Base-by-base conservation (phyloP, 30 jellyfish, hydroid and myxozoan genomes). In the Hydra vulgaris region DNA sequence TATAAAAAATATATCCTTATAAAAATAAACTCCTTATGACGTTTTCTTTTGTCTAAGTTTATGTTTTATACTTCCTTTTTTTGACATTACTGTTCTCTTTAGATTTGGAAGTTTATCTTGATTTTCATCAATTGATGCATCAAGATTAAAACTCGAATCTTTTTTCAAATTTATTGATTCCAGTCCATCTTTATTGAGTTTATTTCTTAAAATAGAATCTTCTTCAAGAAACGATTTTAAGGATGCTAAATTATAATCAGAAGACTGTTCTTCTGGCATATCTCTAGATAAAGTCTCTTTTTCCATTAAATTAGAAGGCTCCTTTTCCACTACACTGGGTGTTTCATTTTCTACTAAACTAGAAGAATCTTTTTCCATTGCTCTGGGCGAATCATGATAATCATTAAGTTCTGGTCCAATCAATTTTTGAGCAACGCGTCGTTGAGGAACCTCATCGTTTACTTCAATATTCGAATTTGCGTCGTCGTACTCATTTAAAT, bases 181-280 rank as follows among this genome's bases (percentile, higher is more conserved):
- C 7, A 71, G 22, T 0, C 93, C 87, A 22, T 78, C 92, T 75
- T 84, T 84, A 26, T 66, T 66, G 15, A 78, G 72, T 77, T 92
- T 92, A 67, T 83, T 76, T 21, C 94, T 83, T 26, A 92, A 84
- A 69, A 25, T 79, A 53, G 83, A 79, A 53, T 92, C 98, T 20
- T 95, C 98, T 72, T 92, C 98, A 7, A 92, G 82, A 71, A 84
- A 92, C n/a, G 95, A 95, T 71, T 86, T 86, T 23, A 92, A 81
- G 23, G 98, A 92, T 8, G 98, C 87, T 69, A 79, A 84, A 61
- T 84, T 89, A 20, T 84, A 94, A 55, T 89, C 96, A 8, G 15
- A 3, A 3, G 75, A 15, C 61, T 40, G 61, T 12, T 40, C 61
- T 12, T 40, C 61, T n/a, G 75, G 75, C n/a, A n/a, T 17, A 15